phyloP scores from a whole-genome alignment of 2,797 vertebrate genomes.

The Threskiornis aethiopicus region DNA sequence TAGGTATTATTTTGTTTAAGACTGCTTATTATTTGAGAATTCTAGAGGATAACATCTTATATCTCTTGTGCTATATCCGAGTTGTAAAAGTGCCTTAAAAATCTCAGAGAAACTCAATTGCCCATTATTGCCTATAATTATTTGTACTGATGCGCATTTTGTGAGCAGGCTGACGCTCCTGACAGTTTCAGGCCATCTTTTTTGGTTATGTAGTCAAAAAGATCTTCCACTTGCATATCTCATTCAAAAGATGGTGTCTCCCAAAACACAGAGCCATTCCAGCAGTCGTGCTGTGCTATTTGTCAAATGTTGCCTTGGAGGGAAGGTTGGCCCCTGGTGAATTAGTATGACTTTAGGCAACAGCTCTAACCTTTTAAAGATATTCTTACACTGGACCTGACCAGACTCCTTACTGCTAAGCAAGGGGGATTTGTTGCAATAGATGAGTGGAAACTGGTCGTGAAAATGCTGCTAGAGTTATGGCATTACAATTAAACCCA shows the following conservation, averaged over 20 bases:
- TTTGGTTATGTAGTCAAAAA: neutral
- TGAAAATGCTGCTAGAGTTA: neutral
- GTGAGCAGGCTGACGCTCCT: neutral
- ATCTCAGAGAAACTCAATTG: neutral
- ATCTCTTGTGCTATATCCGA: neutral
- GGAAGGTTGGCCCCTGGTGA: neutral
- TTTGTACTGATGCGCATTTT: neutral
- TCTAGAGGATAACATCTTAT: neutral
- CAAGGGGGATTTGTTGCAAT: accelerated
- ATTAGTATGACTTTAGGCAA: neutral
- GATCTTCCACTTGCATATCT: neutral
- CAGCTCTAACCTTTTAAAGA: neutral
- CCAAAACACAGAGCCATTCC: neutral
- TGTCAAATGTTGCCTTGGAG: neutral
- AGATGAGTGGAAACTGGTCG: neutral
- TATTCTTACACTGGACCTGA: neutral
- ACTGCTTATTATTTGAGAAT: neutral
- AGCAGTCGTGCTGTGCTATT: neutral
- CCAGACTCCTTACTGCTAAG: neutral
- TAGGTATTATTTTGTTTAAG: neutral
- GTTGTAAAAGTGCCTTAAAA: neutral
- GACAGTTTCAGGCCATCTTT: neutral
- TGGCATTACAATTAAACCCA: neutral
- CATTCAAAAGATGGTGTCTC: neutral
- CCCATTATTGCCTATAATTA: neutral